Conservation (phyloP, 2,113 vertebrate genomes). For the Pomatostomus ruficeps region DNA sequence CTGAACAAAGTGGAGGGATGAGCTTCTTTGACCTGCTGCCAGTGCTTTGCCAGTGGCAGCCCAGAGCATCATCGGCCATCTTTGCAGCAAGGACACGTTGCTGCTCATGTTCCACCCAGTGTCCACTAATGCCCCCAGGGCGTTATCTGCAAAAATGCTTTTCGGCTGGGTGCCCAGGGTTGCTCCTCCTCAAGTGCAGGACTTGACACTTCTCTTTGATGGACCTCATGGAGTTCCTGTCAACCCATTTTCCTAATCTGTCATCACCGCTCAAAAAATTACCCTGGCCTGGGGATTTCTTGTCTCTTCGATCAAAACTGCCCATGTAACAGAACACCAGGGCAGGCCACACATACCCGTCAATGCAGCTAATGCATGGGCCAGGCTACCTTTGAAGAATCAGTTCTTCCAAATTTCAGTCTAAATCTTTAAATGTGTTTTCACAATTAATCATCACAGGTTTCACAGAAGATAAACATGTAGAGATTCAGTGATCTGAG, state of each 20-base stretch:
- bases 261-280: not conserved
- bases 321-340: not conserved
- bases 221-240: no score
- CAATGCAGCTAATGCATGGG: not conserved
- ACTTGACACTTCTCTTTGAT: not conserved
- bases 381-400: not conserved
- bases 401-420: not conserved
- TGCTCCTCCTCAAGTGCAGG: not conserved
- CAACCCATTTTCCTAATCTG: not conserved
- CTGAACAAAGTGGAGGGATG: not conserved
- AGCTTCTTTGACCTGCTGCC: not conserved
- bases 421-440: not conserved
- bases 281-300: not conserved
- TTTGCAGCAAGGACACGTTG: not conserved
- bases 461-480: not conserved
- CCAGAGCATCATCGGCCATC: not conserved
- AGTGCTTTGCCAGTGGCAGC: not conserved
- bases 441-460: not conserved
- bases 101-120: not conserved
- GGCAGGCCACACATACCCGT: not conserved
- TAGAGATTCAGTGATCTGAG: not conserved
- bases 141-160: not conserved
- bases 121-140: fast-evolving
- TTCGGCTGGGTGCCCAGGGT: not conserved
- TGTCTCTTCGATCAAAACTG: not conserved